Conservation (phyloP, 2,113 vertebrate genomes). For the Nerophis lumbriciformis region DNA sequence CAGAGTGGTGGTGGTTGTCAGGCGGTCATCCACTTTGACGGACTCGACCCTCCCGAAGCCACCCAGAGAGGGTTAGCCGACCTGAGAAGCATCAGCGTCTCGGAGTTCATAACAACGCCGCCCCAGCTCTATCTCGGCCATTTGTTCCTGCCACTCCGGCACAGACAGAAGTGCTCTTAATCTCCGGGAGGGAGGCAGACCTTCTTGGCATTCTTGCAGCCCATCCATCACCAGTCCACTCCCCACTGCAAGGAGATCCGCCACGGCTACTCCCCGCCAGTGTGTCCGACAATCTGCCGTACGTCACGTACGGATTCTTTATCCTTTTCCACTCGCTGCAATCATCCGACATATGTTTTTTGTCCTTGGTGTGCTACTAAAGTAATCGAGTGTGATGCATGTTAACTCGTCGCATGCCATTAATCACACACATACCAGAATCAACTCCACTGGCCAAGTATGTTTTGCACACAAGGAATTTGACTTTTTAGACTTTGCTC, state of each 20-base stretch:
- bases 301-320: neutral
- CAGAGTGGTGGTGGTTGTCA: slow-evolving; percentile 19
- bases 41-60: slow-evolving; percentile 19
- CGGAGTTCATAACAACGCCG: slow-evolving; percentile 50
- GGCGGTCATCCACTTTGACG: slow-evolving; percentile 10
- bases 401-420: no score
- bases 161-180: slow-evolving; percentile 46
- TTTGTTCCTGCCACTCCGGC: slow-evolving; percentile 65
- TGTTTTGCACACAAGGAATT: no score
- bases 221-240: slow-evolving; percentile 53
- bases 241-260: slow-evolving; percentile 45
- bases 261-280: slow-evolving; percentile 24
- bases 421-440: no score
- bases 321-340: no score
- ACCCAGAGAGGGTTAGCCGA: slow-evolving; percentile 20
- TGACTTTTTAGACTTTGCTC: no score
- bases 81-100: slow-evolving; percentile 46
- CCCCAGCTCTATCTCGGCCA: slow-evolving; percentile 40
- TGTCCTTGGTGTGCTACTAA: no score
- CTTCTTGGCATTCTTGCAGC: slow-evolving; percentile 43
- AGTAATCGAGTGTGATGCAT: no score
- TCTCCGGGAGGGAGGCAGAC: slow-evolving; percentile 51
- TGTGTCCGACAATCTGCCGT: slow-evolving; percentile 12
- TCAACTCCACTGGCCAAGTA: no score
- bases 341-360: no score